Evolutionary conservation across 1,140 invertebrate genomes (phyloP).

Genomic region (Ooceraea biroi): DNA sequence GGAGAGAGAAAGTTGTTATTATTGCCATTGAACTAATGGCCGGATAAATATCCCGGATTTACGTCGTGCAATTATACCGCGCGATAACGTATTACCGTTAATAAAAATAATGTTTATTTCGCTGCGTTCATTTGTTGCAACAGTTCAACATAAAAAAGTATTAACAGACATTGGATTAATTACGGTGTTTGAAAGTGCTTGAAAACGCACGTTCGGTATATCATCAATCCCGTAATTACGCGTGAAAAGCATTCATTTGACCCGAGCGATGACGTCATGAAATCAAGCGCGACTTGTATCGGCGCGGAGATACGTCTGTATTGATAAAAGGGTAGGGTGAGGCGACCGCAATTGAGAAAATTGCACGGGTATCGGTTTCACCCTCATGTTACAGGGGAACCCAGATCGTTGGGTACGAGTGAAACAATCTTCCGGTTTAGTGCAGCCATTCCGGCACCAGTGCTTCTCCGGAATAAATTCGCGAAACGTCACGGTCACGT

Average conservation of each 20-base stretch:
- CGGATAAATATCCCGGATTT: slow-evolving; percentile 30
- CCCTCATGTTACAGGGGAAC: slow-evolving; percentile 42
- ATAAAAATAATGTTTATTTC: background rate
- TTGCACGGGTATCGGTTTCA: slow-evolving; percentile 71
- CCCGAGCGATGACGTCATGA: slow-evolving; percentile 6
- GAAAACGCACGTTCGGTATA: background rate
- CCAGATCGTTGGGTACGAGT: slow-evolving; percentile 38
- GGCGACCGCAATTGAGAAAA: slow-evolving; percentile 73
- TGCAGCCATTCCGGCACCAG: slow-evolving; percentile 39
- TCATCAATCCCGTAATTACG: slow-evolving; percentile 4
- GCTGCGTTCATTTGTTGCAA: background rate
- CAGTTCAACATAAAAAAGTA: background rate
- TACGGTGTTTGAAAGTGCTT: background rate
- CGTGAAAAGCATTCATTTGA: background rate
- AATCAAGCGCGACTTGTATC: slow-evolving; percentile 57
- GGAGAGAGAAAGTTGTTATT: slow-evolving; percentile 24
- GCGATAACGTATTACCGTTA: background rate
- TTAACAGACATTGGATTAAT: background rate
- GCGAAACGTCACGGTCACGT: slow-evolving; percentile 5
- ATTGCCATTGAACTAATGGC: slow-evolving; percentile 27
- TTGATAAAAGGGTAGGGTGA: slow-evolving; percentile 26
- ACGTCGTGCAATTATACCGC: slow-evolving; percentile 24
- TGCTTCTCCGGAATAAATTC: slow-evolving; percentile 63
- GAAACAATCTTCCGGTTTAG: slow-evolving; percentile 67
- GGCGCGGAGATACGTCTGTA: slow-evolving; percentile 34